Conservation (phyloP, 2,797 vertebrate genomes). For the Acanthis flammea region DNA sequence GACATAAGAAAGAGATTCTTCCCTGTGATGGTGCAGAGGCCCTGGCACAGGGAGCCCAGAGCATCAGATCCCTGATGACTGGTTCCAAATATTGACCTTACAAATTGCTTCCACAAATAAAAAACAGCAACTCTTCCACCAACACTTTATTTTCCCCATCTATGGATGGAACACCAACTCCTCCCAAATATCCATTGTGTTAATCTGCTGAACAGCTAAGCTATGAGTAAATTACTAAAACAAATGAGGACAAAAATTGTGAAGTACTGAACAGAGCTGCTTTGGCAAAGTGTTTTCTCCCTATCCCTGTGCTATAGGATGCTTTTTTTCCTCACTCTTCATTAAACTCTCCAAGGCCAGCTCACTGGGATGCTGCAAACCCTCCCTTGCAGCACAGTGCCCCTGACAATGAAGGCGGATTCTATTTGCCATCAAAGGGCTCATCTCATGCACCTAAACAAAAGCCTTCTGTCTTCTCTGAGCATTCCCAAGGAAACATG, state of each 20-base stretch:
- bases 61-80: neutral
- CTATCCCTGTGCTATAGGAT: neutral
- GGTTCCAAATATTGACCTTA: neutral
- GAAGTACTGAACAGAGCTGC: neutral
- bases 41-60: neutral
- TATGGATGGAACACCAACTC: neutral
- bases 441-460: neutral
- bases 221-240: neutral
- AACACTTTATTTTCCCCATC: neutral
- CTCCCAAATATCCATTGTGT: neutral
- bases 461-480: neutral
- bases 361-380: neutral
- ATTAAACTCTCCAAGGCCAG: neutral
- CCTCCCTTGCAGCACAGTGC: accelerated
- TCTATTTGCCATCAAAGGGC: neutral
- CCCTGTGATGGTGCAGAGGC: neutral
- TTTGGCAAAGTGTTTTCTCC: neutral
- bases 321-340: neutral
- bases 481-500: neutral
- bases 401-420: neutral
- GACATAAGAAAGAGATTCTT: neutral
- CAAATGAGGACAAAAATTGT: neutral
- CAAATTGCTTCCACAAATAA: neutral
- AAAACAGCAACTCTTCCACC: neutral
- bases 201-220: neutral